phyloP scores from a whole-genome alignment of 1,140 invertebrate species.

The Eufriesea mexicana region DNA sequence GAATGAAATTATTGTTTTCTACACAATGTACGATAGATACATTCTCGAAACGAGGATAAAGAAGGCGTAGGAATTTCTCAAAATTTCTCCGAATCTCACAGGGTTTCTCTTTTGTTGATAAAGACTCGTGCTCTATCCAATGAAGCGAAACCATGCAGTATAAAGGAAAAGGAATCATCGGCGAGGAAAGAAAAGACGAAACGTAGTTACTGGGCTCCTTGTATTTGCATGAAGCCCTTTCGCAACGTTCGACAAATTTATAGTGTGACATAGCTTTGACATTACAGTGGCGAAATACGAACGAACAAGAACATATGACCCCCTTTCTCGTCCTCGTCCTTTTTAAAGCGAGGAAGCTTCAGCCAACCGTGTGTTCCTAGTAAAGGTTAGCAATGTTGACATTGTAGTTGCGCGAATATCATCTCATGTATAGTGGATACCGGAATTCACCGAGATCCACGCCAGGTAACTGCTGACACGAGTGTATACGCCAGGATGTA shows the following conservation, averaged over 20 bases:
- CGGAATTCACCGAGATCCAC: slow-evolving; percentile 79
- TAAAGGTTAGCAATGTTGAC: slow-evolving; percentile 22
- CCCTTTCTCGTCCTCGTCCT: no score
- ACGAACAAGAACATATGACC: background rate
- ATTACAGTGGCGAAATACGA: background rate
- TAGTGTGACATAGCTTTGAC: background rate
- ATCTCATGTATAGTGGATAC: slow-evolving; percentile 33
- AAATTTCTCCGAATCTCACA: background rate
- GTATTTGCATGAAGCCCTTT: slow-evolving; percentile 13
- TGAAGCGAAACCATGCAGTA: background rate
- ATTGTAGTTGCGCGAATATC: slow-evolving; percentile 23
- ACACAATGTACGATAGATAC: background rate
- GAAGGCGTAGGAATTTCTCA: background rate
- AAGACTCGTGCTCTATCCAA: background rate
- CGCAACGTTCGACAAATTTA: slow-evolving; percentile 14
- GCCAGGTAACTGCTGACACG: slow-evolving; percentile 85
- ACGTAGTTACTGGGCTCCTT: background rate
- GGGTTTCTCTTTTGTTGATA: background rate
- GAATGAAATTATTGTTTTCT: background rate
- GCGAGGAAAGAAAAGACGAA: background rate
- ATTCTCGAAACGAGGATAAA: background rate
- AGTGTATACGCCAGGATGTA: slow-evolving; percentile 88
- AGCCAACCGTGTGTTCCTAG: background rate
- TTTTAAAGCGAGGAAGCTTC: background rate
- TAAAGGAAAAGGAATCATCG: background rate